Conservation (phyloP, 2,888 invertebrate genomes). For the Drosophila vallismaia region DNA sequence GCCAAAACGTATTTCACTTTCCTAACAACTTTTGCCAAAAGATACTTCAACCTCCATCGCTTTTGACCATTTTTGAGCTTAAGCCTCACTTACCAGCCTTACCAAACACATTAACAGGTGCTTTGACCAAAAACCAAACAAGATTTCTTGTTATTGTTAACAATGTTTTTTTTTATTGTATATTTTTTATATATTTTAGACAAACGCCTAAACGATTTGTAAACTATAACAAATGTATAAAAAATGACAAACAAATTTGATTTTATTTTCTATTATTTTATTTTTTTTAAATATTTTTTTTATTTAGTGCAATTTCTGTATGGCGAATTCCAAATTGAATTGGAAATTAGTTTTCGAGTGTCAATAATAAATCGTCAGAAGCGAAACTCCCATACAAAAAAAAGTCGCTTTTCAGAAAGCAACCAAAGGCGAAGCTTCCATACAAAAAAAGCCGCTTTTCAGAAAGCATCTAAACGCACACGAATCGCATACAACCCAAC, state of each 20-base stretch:
- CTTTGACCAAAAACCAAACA: conserved; percentile 3
- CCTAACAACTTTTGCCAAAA: background rate
- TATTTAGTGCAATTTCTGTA: conserved; percentile 2
- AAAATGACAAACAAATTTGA: conserved; percentile 26
- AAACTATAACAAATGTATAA: conserved; percentile 19
- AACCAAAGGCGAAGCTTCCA: background rate
- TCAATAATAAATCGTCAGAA: conserved; percentile 63
- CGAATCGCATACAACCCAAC: background rate
- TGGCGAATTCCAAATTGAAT: conserved; percentile 19
- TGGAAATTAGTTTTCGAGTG: conserved; percentile 52
- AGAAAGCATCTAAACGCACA: conserved; percentile 44
- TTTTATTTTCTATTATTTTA: conserved; percentile 18
- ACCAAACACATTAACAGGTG: conserved; percentile 18
- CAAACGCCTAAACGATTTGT: conserved; percentile 45
- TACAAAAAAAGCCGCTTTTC: conserved; percentile 23
- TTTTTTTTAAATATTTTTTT: conserved; percentile 7
- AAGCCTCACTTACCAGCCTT: conserved; percentile 17
- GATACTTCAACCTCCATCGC: conserved; percentile 14
- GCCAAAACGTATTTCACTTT: conserved; percentile 9
- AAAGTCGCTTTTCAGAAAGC: conserved; percentile 43
- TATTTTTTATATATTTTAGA: conserved; percentile 28
- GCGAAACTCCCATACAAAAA: background rate
- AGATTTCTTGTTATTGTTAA: conserved; percentile 17
- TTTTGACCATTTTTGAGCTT: conserved; percentile 44
- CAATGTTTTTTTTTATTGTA: conserved; percentile 18